Evolutionary conservation across 2,888 invertebrate genomes (phyloP), one percentile per base, ranked within the genome.

Genomic region (Ecliptopera silaceata): DNA sequence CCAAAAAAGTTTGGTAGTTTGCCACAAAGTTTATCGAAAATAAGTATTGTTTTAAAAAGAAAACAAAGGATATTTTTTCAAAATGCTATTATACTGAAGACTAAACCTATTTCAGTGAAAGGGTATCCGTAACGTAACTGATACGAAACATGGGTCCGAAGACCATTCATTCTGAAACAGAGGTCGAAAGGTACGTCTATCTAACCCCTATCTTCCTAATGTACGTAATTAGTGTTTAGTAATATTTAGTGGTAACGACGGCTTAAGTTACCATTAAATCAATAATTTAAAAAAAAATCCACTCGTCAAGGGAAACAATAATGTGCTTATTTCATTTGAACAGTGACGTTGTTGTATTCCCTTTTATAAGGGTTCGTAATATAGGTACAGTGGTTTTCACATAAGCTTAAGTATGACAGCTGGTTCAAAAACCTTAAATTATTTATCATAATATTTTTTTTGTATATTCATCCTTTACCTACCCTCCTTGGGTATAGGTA

Each of bases 81-180:
- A n/a, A 12, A 38, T 15, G 26, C 10, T 29, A 31, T 47, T 46
- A 42, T 29, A 41, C 46, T 45, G 10, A 26, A 26, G 8, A 2
- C 36, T 41, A 3, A 43, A 15, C 39, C n/a, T 52, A 39, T 38
- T 8, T 46, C 17, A 57, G 69, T 69, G 68, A 71, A 69, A 68
- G 64, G 61, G 49, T 61, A 48, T 52, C 45, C 60, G 57, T 65
- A 67, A 26, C 42, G 22, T 22, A 42, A 64, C 68, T 67, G 68
- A 72, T 75, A 70, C 57, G 65, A 71, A 68, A 74, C 71, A 65
- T 56, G 70, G 71, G 71, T 71, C 58, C 45, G 51, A 56, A 44
- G 58, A 53, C 59, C 54, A 64, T 68, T 65, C 55, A 66, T 67
- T 65, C 61, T 63, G 64, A 63, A 56, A 56, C 57, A 60, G 52